A percentile compares a stretch with the other conserved stretches of the same genome.
Evolutionary conservation across 2,888 invertebrate species (phyloP).

Genomic region (Heliconius sara): DNA sequence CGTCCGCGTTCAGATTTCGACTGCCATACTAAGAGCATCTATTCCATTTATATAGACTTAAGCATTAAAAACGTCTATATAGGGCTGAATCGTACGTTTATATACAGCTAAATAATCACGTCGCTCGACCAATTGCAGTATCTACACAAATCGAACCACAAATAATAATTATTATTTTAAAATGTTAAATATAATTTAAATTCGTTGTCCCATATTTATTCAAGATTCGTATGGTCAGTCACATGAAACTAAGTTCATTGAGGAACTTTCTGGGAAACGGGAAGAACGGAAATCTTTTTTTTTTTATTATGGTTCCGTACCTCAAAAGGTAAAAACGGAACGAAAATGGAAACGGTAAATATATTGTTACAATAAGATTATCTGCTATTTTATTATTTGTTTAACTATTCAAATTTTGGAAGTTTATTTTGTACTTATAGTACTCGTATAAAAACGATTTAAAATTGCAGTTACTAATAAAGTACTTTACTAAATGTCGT

Average conservation of each 20-base stretch:
- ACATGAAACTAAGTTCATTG: background rate
- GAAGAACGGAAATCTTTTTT: background rate
- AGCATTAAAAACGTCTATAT: slow-evolving; percentile 48
- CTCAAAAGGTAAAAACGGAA: too few relatives aligned
- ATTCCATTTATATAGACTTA: slow-evolving; percentile 72
- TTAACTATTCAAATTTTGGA: background rate
- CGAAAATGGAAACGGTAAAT: background rate
- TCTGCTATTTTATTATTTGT: background rate
- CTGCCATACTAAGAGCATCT: slow-evolving; percentile 71
- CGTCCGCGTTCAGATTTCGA: slow-evolving; percentile 75
- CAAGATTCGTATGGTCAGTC: background rate
- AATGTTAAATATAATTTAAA: background rate
- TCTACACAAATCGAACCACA: slow-evolving; percentile 2
- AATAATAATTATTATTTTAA: background rate
- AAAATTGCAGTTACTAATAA: background rate
- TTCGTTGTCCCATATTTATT: background rate
- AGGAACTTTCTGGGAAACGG: background rate
- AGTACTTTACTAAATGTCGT: background rate
- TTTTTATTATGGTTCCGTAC: background rate
- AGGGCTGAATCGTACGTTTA: slow-evolving; percentile 56
- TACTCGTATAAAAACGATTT: background rate
- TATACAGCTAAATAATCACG: slow-evolving; percentile 42
- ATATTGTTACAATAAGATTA: background rate
- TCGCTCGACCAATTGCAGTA: slow-evolving; percentile 3
- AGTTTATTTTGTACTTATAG: background rate